Base-by-base conservation (phyloP, 1,140 invertebrate species). In the Aphelinus certus region DNA sequence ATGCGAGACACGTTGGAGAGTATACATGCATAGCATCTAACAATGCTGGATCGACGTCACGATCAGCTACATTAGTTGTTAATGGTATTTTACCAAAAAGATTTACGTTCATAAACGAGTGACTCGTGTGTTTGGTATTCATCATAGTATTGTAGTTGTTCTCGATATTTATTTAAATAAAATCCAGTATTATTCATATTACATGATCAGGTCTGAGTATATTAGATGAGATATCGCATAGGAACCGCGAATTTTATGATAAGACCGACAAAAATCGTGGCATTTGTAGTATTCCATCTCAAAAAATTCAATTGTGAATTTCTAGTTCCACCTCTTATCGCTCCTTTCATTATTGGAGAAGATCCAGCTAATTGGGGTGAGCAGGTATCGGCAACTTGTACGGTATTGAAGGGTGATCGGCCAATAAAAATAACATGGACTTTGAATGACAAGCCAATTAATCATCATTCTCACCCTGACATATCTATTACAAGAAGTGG, bases 1-100 rank as follows among this genome's bases (percentile, higher is more conserved):
- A 85, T 71, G 84, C 89, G 65, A 83, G 86, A 45, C 89, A 90
- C 82, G 85, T 90, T 67, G 91, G 91, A 53, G 84, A 90, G 77
- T 94, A 93, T 82, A 91, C 90, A 42, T 94, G 93, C 83, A 90
- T 89, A 71, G 90, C 90, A 55, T 88, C 89, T 79, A 92, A 91
- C 81, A 77, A 82, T 67, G 91, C 90, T 43, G 90, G 90, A 61
- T 85, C 87, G 68, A 86, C 88, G 2, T 89, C 88, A 69, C 88
- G 89, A 77, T 89, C 87, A 48, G 88, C 90, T 51, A 85, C 87
- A 72, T 83, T 92, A 71, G 87, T 89, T 87, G 90, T 92, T 75
- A 91, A 91, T 77, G 91, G 91, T 90, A 82, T 77, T 26, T 26
- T 26, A 26, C 26, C 26, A 26, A 26, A 26, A 26, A 26, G 26